These are phyloP conservation scores for Grallaria varia DNA, from an alignment of 2,113 vertebrate species.

Conservation along the genomic window DNA sequence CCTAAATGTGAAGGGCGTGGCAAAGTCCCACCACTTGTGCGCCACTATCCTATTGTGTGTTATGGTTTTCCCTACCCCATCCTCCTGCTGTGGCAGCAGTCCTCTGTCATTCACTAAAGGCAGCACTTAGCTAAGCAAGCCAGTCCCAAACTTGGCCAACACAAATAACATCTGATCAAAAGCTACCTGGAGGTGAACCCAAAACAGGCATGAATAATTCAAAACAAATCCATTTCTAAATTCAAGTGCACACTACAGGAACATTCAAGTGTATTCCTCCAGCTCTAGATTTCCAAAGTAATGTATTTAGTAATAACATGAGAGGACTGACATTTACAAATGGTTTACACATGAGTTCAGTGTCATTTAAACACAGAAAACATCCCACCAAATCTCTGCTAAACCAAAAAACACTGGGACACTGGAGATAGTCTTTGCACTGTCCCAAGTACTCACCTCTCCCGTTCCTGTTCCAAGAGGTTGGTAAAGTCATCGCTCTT, in stretches of 20 bases:
- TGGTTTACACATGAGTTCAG: neutral
- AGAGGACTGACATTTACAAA: fast-evolving
- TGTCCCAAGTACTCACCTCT: slow-evolving; percentile 79
- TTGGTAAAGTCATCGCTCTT: slow-evolving; percentile 98
- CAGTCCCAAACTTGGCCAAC: neutral
- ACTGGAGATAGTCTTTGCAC: neutral
- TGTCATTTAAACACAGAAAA: neutral
- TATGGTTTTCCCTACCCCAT: neutral
- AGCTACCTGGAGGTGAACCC: slow-evolving; percentile 8
- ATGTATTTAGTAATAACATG: neutral
- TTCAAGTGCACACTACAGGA: neutral
- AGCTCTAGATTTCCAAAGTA: neutral
- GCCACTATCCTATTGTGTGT: neutral
- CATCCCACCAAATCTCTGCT: neutral
- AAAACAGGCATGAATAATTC: neutral
- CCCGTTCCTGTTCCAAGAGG: slow-evolving; percentile 95
- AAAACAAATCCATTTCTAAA: neutral
- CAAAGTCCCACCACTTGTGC: neutral
- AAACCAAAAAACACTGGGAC: neutral
- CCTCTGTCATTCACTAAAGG: neutral
- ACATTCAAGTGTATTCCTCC: neutral
- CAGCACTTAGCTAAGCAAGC: neutral
- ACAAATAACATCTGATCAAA: neutral
- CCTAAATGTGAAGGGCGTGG: neutral
- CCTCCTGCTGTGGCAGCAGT: neutral